Evolutionary conservation across 2,888 invertebrate species (phyloP).

Genomic region (Junonia oenone): DNA sequence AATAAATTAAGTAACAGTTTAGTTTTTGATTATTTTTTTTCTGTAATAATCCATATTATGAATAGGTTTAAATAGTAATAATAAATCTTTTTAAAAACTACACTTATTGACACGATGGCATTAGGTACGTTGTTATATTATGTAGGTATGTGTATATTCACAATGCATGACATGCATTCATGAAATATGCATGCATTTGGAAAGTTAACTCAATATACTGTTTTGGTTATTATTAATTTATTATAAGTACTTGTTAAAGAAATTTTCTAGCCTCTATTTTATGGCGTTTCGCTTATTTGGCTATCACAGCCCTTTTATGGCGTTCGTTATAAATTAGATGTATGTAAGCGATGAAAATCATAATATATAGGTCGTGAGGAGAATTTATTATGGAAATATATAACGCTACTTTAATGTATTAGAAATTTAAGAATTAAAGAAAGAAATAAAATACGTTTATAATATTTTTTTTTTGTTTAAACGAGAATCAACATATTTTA

Average conservation of each 20-base stretch:
- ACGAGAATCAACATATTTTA: too few species aligned
- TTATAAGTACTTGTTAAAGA: neutral
- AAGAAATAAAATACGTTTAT: too few species aligned
- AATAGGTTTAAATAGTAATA: too few species aligned
- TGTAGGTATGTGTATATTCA: neutral
- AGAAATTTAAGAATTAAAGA: too few species aligned
- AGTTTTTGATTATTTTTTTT: too few species aligned
- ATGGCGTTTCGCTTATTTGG: slow-evolving; percentile 1
- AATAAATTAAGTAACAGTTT: too few species aligned
- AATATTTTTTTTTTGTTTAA: too few species aligned
- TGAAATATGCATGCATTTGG: slow-evolving; percentile 8
- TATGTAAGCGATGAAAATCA: neutral
- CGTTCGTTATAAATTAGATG: slow-evolving; percentile 13
- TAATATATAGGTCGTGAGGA: slow-evolving; percentile 12
- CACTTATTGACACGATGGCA: neutral
- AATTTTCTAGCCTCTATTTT: neutral
- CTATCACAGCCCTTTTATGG: slow-evolving; percentile 7
- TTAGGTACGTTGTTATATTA: too few species aligned
- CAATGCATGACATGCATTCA: neutral
- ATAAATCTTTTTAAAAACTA: too few species aligned
- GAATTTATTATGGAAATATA: slow-evolving; percentile 2
- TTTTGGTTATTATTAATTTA: neutral
- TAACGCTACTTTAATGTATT: neutral
- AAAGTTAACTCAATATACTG: neutral
- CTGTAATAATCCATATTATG: too few species aligned